These are phyloP conservation scores for Drosophila carrolli DNA, from an alignment of 1,140 invertebrate species.

Conservation along the genomic window DNA sequence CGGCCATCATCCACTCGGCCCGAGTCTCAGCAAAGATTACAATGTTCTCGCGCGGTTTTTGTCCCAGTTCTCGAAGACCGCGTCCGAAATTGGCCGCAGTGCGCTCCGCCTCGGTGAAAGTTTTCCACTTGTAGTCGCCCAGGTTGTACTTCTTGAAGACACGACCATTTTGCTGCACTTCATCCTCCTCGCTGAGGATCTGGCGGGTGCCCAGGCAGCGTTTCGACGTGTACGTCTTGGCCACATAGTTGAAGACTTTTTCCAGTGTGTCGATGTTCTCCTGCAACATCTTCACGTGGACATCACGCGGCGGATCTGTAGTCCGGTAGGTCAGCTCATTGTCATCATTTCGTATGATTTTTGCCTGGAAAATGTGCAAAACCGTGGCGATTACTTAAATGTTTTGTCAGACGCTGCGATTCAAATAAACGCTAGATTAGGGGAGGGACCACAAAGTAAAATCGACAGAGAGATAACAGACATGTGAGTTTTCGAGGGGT, in stretches of 20 bases:
- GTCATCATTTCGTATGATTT: constrained; percentile 73
- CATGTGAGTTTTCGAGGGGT: constrained; percentile 36
- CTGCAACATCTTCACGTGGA: constrained; percentile 90
- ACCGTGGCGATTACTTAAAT: constrained; percentile 21
- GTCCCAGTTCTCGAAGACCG: constrained; percentile 89
- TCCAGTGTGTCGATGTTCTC: constrained; percentile 94
- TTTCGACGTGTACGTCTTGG: constrained; percentile 89
- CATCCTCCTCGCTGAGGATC: constrained; percentile 96
- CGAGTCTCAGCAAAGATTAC: constrained; percentile 98
- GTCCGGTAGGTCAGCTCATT: constrained; percentile 90
- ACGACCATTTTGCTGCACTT: constrained; percentile 95
- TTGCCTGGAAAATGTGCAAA: constrained; percentile 67
- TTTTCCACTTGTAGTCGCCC: constrained; percentile 97
- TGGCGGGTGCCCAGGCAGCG: constrained; percentile 95
- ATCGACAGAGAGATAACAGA: constrained; percentile 42
- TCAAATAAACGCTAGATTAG: constrained; percentile 33
- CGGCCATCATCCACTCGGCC: constrained; percentile 98
- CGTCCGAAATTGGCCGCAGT: constrained; percentile 91
- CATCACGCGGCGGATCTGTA: constrained; percentile 87
- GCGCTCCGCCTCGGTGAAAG: constrained; percentile 91
- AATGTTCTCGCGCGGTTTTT: constrained; percentile 89
- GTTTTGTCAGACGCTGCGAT: constrained; percentile 2
- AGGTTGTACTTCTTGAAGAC: constrained; percentile 99
- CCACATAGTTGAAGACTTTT: constrained; percentile 92
- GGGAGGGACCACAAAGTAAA: constrained; percentile 5